Evolutionary conservation across 2,888 invertebrate species (phyloP).

Genomic region (Helicoverpa assulta): DNA sequence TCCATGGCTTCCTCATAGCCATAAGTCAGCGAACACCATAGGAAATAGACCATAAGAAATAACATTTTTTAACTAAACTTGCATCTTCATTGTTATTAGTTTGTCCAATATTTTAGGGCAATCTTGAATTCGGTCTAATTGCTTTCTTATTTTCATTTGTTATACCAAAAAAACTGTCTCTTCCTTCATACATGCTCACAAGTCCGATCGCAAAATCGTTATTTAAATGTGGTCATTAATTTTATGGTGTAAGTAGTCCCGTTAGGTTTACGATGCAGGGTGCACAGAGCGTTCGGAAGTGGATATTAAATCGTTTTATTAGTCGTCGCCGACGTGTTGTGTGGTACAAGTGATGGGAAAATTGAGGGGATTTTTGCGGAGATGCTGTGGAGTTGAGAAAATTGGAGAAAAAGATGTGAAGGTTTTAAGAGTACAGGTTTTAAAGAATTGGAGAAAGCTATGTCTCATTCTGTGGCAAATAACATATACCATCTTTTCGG

Average conservation of each 20-base stretch:
- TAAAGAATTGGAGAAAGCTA: no score
- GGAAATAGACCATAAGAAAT: background rate
- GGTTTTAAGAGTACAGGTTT: no score
- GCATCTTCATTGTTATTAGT: no score
- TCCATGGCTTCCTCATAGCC: no score
- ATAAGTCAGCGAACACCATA: background rate
- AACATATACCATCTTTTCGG: no score
- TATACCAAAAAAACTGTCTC: background rate
- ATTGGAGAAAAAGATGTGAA: no score
- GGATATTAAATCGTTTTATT: slow-evolving; percentile 79
- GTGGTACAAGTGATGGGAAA: slow-evolving; percentile 6
- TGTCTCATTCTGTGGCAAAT: no score
- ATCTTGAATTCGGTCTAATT: no score
- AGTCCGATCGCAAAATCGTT: slow-evolving; percentile 45
- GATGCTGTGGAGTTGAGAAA: background rate
- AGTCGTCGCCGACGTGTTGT: slow-evolving; percentile 66
- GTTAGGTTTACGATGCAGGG: slow-evolving; percentile 65
- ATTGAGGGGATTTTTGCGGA: slow-evolving; percentile 25
- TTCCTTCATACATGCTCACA: slow-evolving; percentile 8
- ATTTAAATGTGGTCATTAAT: slow-evolving; percentile 64
- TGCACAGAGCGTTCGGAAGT: slow-evolving; percentile 73
- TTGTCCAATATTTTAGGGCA: no score
- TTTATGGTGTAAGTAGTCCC: slow-evolving; percentile 59
- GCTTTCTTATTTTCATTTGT: no score
- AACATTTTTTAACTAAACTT: no score